phyloP scores from a whole-genome alignment of 1,140 invertebrate species.

The Leptonema lineaticorne region DNA sequence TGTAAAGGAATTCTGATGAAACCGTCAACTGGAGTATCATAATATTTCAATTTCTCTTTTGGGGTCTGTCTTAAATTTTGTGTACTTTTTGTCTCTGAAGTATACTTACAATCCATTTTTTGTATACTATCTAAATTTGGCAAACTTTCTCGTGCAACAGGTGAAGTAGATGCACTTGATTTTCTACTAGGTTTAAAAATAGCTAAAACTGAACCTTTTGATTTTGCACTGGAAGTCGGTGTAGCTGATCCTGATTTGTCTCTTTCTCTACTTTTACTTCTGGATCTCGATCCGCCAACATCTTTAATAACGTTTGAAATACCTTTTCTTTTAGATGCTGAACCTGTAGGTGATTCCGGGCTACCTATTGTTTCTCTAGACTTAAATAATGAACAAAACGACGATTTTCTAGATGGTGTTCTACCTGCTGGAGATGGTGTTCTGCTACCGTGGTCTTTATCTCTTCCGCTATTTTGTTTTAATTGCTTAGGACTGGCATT shows the following conservation, averaged over 20 bases:
- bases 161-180: conserved; percentile 37
- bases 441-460: conserved; percentile 47
- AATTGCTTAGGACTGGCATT: conserved; percentile 51
- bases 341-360: conserved; percentile 65
- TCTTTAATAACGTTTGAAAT: conserved; percentile 28
- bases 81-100: conserved; percentile 37
- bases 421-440: conserved; percentile 54
- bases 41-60: conserved; percentile 56
- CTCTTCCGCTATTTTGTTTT: conserved; percentile 45
- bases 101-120: conserved; percentile 34
- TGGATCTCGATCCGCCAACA: conserved; percentile 49
- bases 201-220: conserved; percentile 63
- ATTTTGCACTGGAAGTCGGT: conserved; percentile 55
- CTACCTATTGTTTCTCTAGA: conserved; percentile 61
- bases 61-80: conserved; percentile 35
- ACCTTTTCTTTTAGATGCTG: conserved; percentile 47
- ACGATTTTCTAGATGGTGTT: conserved; percentile 71
- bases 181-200: conserved; percentile 60
- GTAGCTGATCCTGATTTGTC: conserved; percentile 53
- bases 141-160: conserved; percentile 38
- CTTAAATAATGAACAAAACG: conserved; percentile 76
- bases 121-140: conserved; percentile 37
- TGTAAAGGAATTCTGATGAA: conserved; percentile 66
- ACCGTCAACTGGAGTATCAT: conserved; percentile 61
- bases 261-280: conserved; percentile 66